Evolutionary conservation across 2,113 vertebrate species (phyloP).

Genomic region (Gambusia holbrooki): DNA sequence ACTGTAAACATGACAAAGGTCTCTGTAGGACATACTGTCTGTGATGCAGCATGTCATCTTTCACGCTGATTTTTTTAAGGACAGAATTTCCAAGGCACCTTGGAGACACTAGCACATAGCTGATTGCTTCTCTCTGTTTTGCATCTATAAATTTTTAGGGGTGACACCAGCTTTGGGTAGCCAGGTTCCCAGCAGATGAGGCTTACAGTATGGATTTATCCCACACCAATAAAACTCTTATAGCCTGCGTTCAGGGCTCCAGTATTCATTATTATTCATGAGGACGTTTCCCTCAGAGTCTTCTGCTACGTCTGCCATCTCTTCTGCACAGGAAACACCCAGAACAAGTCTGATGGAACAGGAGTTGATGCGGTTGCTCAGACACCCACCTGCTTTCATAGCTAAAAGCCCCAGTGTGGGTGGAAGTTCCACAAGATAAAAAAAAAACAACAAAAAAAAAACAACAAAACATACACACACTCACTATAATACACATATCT

Average conservation of each 20-base stretch:
- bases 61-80: conserved; percentile 20
- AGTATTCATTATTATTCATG: conserved; percentile 60
- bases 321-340: conserved; percentile 25
- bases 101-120: conserved; percentile 31
- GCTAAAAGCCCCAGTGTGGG: not conserved
- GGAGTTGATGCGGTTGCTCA: conserved; percentile 34
- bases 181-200: conserved; percentile 45
- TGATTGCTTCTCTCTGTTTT: conserved; percentile 48
- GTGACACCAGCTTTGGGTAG: conserved; percentile 51
- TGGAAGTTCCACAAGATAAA: conserved; percentile 11
- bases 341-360: conserved; percentile 18
- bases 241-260: conserved; percentile 30
- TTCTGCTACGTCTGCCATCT: not conserved
- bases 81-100: conserved; percentile 13
- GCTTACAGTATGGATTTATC: conserved; percentile 59
- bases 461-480: not conserved
- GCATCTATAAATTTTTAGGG: conserved; percentile 52
- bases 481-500: no score
- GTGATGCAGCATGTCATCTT: conserved; percentile 9
- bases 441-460: no score
- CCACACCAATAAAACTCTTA: conserved; percentile 47
- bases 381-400: conserved; percentile 1
- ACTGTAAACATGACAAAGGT: conserved; percentile 8
- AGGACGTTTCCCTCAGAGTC: conserved; percentile 23
- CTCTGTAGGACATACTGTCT: conserved; percentile 18